Base-by-base conservation (phyloP, 2,888 invertebrate species). In the Rambutsinella grinnellia region DNA sequence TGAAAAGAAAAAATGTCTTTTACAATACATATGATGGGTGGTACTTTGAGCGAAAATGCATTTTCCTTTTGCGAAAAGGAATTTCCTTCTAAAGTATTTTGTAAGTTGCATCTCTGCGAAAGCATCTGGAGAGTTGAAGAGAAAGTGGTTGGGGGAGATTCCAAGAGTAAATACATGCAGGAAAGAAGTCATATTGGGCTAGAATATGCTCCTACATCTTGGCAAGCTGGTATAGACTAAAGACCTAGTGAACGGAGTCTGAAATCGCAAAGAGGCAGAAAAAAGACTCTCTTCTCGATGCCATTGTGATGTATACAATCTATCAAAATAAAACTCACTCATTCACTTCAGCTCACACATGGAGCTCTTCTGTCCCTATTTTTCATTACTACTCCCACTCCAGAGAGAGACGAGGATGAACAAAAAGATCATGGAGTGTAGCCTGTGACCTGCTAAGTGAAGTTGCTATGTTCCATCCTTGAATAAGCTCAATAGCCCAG, bases 251-350 rank as follows among this genome's bases (percentile, higher is more conserved):
- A 51, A 28, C 26, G 56, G 13, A 46, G 54, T 15, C 8, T 8
- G 24, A 17, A 27, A 51, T n/a, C n/a, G 63, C 27, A 63, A 36
- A 63, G 49, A 26, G 51, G 28, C 63, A 65, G 65, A 57, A 71
- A 71, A 63, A 63, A 27, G 53, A 23, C 54, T 60, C 69, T 60
- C 36, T 27, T 15, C 17, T 28, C 28, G 6, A 8, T 13, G 5
- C 36, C 47, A 10, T 24, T 62, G 17, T 62, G 62, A 60, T 56
- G 47, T 61, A 54, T 47, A 62, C 62, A 70, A 61, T 61, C 61
- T 70, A 70, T 70, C 70, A 70, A 70, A 69, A 70, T 70, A 70
- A 70, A 70, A 70, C 62, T 70, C 61, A 62, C 62, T 36, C n/a
- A 49, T 36, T 36, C 36, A 36, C 5, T 36, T 36, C 36, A 5